A percentile compares a stretch with the other conserved stretches of the same genome.
These are phyloP conservation scores for Notiomystis cincta DNA, from an alignment of 2,113 vertebrate genomes.

Conservation along the genomic window DNA sequence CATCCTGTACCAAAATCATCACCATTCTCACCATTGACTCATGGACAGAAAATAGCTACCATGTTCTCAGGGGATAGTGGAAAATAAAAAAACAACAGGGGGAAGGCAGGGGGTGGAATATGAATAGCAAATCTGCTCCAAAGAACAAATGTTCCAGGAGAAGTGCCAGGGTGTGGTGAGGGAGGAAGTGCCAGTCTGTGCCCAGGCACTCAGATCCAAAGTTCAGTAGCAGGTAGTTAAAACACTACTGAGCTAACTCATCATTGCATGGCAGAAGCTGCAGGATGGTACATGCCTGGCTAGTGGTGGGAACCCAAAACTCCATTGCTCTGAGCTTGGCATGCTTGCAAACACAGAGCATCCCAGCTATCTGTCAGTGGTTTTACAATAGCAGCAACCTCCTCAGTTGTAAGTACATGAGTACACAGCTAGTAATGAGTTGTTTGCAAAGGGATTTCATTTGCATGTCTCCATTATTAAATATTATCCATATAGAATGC, in stretches of 20 bases:
- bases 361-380: neutral
- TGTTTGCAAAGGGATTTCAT: neutral
- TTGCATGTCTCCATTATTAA: neutral
- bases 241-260: neutral
- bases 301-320: neutral
- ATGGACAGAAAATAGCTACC: neutral
- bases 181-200: neutral
- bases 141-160: neutral
- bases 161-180: neutral
- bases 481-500: neutral
- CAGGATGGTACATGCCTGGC: neutral
- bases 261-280: neutral
- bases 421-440: neutral
- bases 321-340: neutral
- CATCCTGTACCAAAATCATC: neutral
- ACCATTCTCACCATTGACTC: neutral
- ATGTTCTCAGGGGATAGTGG: neutral
- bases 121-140: neutral
- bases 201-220: neutral
- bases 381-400: neutral
- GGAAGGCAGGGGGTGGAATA: neutral
- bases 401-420: neutral
- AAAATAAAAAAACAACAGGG: rapidly evolving
- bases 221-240: neutral
- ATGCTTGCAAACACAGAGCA: neutral